Evolutionary conservation across 1,140 invertebrate species (phyloP), one percentile per base, ranked within the genome.

Genomic region (Oryctes rhinoceros): DNA sequence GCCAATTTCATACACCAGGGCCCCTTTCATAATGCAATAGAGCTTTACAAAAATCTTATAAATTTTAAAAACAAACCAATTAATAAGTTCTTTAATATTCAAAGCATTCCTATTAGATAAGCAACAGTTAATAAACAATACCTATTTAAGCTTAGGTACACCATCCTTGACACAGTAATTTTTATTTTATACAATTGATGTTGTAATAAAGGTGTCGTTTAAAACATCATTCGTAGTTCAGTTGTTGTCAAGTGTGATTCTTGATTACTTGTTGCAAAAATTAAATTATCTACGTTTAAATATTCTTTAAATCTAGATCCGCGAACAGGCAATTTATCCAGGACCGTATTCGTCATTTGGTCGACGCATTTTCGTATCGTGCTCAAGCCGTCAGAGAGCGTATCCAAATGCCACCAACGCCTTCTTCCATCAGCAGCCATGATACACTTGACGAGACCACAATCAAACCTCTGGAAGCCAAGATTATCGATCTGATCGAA

Each of bases 341-440:
- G 80, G 87, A 90, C 77, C 86, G 91, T 49, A 90, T 93, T 5
- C 88, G 91, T 3, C 88, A 90, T 83, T 84, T 93, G 48, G 91
- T 91, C 0, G 86, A 89, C 11, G 90, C 91, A 11, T 93, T 93
- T 81, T 89, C 90, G 0, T 88, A 90, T 11, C 85, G 92, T 30
- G 90, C 92, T 5, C 89, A 90, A 80, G 88, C 89, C 78, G 88
- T 91, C 0, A 89, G 90, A 83, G 88, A 89, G 49, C 86, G 90
- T 53, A 88, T 93, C 10, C 90, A 91, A 77, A 86, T 91, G 44
- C 92, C 92, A 0, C 91, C 91, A 7, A 92, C 92, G 5, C 91
- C 92, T 0, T 92, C 92, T 2, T 90, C 90, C 7, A 87, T 88
- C 67, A 87, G 89, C 80, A 89, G 89, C 80, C 85, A 44, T 47